phyloP scores from a whole-genome alignment of 2,113 vertebrate species.

The Lophura nycthemera region DNA sequence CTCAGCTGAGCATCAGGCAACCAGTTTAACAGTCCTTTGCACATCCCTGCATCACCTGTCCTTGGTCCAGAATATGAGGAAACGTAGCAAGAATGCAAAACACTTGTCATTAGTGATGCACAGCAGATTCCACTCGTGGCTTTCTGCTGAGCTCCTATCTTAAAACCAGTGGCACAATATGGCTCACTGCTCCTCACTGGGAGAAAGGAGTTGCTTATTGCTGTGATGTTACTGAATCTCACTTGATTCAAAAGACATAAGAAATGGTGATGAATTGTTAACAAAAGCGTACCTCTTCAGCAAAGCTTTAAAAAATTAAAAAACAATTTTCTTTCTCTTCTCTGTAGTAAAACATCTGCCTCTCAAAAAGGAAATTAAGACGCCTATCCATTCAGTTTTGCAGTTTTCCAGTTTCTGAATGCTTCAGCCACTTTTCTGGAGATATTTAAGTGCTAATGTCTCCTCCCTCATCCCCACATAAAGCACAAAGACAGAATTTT shows the following conservation, averaged over 20 bases:
- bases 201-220: neutral
- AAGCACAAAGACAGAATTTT: neutral
- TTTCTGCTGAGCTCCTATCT: neutral
- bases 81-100: neutral
- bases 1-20: neutral
- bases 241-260: neutral
- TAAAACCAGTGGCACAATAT: neutral
- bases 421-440: neutral
- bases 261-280: neutral
- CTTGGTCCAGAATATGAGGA: neutral
- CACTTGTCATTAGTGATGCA: accelerated
- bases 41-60: neutral
- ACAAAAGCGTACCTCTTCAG: neutral
- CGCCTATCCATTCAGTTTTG: neutral
- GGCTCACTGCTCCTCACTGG: neutral
- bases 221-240: neutral
- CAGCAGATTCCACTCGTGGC: neutral
- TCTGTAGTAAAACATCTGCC: neutral
- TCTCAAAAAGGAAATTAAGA: neutral
- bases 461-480: neutral
- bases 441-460: neutral
- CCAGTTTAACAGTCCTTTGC: neutral
- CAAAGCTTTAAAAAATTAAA: neutral
- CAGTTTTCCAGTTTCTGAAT: neutral
- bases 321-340: neutral